Evolutionary conservation across 2,888 invertebrate genomes (phyloP).

Genomic region (Nephrotoma guestfalica): DNA sequence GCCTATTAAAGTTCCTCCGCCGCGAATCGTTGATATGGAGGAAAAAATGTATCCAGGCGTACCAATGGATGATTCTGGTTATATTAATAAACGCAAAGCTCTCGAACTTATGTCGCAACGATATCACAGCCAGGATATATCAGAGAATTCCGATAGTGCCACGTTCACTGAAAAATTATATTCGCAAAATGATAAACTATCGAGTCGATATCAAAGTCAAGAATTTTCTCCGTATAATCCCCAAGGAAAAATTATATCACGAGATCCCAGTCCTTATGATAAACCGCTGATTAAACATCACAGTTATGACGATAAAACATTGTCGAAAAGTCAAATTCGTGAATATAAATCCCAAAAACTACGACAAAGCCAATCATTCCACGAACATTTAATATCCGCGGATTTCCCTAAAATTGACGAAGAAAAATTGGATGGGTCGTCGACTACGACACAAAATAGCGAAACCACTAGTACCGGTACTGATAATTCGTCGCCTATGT

Average conservation of each 20-base stretch:
- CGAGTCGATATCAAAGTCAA: conserved; percentile 49
- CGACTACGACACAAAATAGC: conserved; percentile 36
- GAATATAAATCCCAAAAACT: conserved; percentile 46
- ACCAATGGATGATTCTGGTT: conserved; percentile 20
- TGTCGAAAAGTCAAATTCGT: conserved; percentile 47
- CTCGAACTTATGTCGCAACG: conserved; percentile 37
- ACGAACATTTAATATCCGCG: conserved; percentile 43
- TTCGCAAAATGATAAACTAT: conserved; percentile 45
- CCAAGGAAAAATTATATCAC: conserved; percentile 21
- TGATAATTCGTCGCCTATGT: conserved; percentile 28
- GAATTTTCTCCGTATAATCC: conserved; percentile 36
- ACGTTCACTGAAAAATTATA: conserved; percentile 44
- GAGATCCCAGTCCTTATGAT: conserved; percentile 36
- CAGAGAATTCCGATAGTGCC: conserved; percentile 30
- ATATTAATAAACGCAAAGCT: conserved; percentile 32
- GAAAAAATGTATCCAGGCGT: conserved; percentile 13
- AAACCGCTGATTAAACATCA: conserved; percentile 47
- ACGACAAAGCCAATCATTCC: conserved; percentile 48
- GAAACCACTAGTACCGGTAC: conserved; percentile 34
- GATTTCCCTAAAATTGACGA: conserved; percentile 40
- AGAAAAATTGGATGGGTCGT: conserved; percentile 33
- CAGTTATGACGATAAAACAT: conserved; percentile 48
- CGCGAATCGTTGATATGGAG: conserved; percentile 17
- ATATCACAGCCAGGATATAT: conserved; percentile 46
- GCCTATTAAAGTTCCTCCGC: conserved; percentile 32